A percentile compares a stretch with the other conserved stretches of the same genome.
Conservation (phyloP, 2,888 invertebrate species). For the Anthophora plumipes region DNA sequence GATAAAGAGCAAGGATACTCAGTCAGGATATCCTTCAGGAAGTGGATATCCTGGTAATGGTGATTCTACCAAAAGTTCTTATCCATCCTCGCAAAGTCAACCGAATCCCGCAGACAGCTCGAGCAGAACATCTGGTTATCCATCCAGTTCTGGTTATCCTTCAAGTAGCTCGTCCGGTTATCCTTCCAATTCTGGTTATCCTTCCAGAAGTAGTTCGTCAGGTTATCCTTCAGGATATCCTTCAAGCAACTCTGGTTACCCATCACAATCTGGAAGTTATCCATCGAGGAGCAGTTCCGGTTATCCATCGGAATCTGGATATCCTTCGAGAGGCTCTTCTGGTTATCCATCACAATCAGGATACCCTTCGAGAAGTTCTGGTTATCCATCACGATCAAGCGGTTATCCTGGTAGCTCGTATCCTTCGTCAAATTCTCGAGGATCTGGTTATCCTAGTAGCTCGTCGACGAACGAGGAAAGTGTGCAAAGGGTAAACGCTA, state of each 20-base stretch:
- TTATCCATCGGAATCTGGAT: slow-evolving; percentile 45
- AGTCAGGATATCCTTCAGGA: slow-evolving; percentile 55
- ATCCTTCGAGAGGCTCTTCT: slow-evolving; percentile 37
- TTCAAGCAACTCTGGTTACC: slow-evolving; percentile 53
- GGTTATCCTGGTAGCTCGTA: slow-evolving; percentile 48
- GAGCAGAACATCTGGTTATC: slow-evolving; percentile 51
- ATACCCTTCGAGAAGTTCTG: slow-evolving; percentile 43
- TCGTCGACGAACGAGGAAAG: slow-evolving; percentile 49
- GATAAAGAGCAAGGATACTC: slow-evolving; percentile 19
- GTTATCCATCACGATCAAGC: slow-evolving; percentile 36
- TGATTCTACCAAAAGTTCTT: slow-evolving; percentile 42
- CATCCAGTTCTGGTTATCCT: slow-evolving; percentile 52
- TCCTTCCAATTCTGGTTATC: slow-evolving; percentile 39
- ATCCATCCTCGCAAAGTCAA: slow-evolving; percentile 43
- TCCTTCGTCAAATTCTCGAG: neutral
- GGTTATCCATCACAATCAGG: slow-evolving; percentile 45
- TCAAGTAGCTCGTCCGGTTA: slow-evolving; percentile 41
- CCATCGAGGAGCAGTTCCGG: slow-evolving; percentile 39
- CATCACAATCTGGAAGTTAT: slow-evolving; percentile 43
- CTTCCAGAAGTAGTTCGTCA: slow-evolving; percentile 28
- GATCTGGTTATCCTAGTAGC: slow-evolving; percentile 45
- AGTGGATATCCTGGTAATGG: slow-evolving; percentile 45
- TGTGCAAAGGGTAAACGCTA: slow-evolving; percentile 61
- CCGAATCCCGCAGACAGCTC: slow-evolving; percentile 38
- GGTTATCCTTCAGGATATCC: slow-evolving; percentile 39